Base-by-base conservation (phyloP, 2,797 vertebrate species). In the Gallinago stenura region DNA sequence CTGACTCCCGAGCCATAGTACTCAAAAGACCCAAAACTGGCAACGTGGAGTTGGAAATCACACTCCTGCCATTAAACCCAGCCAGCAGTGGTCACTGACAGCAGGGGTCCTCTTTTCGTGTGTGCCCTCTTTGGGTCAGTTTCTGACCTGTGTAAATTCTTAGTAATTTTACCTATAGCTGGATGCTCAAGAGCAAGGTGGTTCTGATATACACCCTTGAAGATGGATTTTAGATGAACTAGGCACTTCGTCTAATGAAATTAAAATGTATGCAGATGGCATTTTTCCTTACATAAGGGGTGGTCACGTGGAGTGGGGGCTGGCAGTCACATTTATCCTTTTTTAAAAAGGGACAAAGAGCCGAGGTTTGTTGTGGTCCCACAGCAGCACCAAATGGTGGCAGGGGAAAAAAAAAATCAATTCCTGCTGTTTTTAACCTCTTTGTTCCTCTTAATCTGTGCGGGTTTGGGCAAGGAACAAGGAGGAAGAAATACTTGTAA, bases 341-440 rank as follows among this genome's bases (percentile, higher is more conserved):
- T 43, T 43, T 54, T 61, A 57, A 82, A 56, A 83, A 28, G 21
- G 25, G 11, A 76, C 12, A 69, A 54, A 72, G 31, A 83, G 25
- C 12, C 56, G 70, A 57, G 30, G 41, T 68, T 80, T 93, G 35
- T 54, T 93, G 56, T 72, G 21, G 61, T 90, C n/a, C 57, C 80
- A 89, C 46, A 91, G 82, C 70, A 95, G 20, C 84, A 94, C 82
- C 92, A 95, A 93, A 95, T 70, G 39, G 58, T 70, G 16, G 15
- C 26, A 62, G 12, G 19, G 17, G 2, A 1, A 6, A 30, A 56
- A 22, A 39, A 31, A 76, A 37, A 71, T 65, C 8, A 68, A 33
- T 6, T 15, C 16, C 8, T 89, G 10, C 10, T 68, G 14, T 14
- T 83, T 71, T 79, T 82, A 87, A 53, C 26, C 25, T 72, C 35